Evolutionary conservation across 2,113 vertebrate species (phyloP).

Genomic region (Ceyx melanurus): DNA sequence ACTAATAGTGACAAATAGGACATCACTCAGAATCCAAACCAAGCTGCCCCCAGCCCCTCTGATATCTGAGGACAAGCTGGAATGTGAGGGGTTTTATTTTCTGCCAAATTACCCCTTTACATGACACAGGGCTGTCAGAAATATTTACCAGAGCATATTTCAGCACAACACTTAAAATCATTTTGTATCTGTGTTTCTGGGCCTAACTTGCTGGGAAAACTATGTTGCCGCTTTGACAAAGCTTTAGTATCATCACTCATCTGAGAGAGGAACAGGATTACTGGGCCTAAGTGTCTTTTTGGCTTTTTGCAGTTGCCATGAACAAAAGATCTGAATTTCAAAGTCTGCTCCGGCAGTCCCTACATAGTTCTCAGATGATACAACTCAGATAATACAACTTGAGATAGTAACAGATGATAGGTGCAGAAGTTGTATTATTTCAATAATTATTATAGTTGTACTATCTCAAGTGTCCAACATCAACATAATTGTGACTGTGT

Average conservation of each 20-base stretch:
- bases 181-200: not conserved
- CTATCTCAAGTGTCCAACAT: not conserved
- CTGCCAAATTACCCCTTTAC: no score
- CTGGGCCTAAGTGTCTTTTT: not conserved
- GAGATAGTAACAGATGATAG: no score
- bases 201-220: not conserved
- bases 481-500: not conserved
- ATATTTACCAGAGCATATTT: not conserved
- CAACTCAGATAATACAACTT: not conserved
- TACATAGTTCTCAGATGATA: not conserved
- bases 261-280: not conserved
- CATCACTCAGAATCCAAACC: no score
- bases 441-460: no score
- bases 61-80: no score
- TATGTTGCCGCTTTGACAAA: not conserved
- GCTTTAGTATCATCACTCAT: not conserved
- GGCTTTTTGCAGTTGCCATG: not conserved
- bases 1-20: no score
- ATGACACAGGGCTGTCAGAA: not conserved
- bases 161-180: not conserved
- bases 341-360: not conserved
- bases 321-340: slow-evolving; percentile 5
- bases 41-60: no score
- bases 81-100: no score
- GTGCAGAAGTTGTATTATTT: no score